Evolutionary conservation across 2,797 vertebrate species (phyloP), one percentile per base, ranked within the genome.

Genomic region (Neoniphon sammara): DNA sequence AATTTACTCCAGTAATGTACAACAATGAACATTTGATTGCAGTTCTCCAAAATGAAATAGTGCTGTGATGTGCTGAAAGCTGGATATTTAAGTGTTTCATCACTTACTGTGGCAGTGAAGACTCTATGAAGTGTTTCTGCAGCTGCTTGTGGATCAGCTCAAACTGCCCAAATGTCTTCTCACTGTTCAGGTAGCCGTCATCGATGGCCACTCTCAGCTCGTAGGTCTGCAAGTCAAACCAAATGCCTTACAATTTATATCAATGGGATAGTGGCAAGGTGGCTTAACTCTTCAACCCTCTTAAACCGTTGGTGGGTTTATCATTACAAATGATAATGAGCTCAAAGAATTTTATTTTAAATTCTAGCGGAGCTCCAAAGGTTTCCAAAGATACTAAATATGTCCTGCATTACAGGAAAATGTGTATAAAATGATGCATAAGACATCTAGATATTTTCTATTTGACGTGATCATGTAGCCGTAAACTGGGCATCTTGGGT

Each of bases 81-180:
- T 44, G 69, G 9, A 9, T 63, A 30, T n/a, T 18, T 20, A 6
- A 10, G 14, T 15, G 21, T 66, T 42, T 34, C 6, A 57, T 58
- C 21, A 80, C 95, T 96, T 91, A 97, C 96, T 94, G 93, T 60
- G 96, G 96, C 25, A 97, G 90, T 39, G 42, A 62, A 2, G 91
- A 77, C 15, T 94, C 86, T 23, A 94, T 90, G 82, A 96, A 96
- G 56, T 94, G 88, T 78, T 94, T 95, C 91, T 95, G 94, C 65
- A 97, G 93, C 42, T 90, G 86, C 70, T 91, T 94, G 79, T 97
- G 95, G 80, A 97, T 94, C 83, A 89, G 72, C 50, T 94, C 93
- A 87, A 97, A 93, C 81, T 97, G 93, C 1, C 80, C 80, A 0
- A 93, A 96, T 0, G 95, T 94, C 86, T 94, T 96, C 85, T 95